Evolutionary conservation across 2,888 invertebrate genomes (phyloP).

Genomic region (Hyposoter dolosus): DNA sequence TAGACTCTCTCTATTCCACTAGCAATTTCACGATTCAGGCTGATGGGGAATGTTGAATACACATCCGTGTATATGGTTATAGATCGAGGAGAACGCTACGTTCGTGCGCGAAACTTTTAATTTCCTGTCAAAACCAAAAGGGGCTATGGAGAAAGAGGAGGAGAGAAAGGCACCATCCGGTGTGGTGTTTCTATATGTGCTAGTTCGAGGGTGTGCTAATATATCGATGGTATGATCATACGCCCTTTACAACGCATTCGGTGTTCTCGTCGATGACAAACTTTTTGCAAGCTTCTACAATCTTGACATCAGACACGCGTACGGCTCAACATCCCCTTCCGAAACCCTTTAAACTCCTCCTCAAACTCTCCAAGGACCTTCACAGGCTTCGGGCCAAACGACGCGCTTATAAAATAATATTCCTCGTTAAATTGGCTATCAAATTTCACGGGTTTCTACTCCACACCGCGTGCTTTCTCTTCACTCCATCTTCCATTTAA

Average conservation of each 20-base stretch:
- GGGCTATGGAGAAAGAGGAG: slow-evolving; percentile 14
- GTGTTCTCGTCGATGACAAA: slow-evolving; percentile 32
- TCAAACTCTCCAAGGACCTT: slow-evolving; percentile 2
- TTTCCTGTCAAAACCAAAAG: slow-evolving; percentile 68
- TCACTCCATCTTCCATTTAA: neutral
- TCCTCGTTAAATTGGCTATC: slow-evolving; percentile 12
- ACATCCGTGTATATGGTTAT: slow-evolving; percentile 3
- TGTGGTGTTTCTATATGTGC: slow-evolving; percentile 37
- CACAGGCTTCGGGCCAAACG: slow-evolving; percentile 23
- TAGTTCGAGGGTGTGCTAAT: slow-evolving; percentile 11
- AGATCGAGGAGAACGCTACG: slow-evolving; percentile 37
- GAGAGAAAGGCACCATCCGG: slow-evolving; percentile 53
- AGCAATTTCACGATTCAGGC: slow-evolving; percentile 53
- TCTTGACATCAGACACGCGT: slow-evolving; percentile 30
- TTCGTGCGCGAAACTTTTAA: slow-evolving; percentile 65
- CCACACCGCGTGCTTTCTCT: neutral
- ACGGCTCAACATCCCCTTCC: slow-evolving; percentile 1
- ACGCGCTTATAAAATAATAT: slow-evolving; percentile 36
- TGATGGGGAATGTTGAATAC: slow-evolving; percentile 37
- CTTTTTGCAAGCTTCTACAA: slow-evolving; percentile 34
- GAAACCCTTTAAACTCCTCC: slow-evolving; percentile 8
- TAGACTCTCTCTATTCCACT: slow-evolving; percentile 47
- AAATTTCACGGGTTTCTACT: slow-evolving; percentile 17
- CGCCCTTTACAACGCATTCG: slow-evolving; percentile 21
- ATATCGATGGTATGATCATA: slow-evolving; percentile 39